Evolutionary conservation across 2,797 vertebrate species (phyloP), one percentile per base, ranked within the genome.

Genomic region (Synaphobranchus kaupii): DNA sequence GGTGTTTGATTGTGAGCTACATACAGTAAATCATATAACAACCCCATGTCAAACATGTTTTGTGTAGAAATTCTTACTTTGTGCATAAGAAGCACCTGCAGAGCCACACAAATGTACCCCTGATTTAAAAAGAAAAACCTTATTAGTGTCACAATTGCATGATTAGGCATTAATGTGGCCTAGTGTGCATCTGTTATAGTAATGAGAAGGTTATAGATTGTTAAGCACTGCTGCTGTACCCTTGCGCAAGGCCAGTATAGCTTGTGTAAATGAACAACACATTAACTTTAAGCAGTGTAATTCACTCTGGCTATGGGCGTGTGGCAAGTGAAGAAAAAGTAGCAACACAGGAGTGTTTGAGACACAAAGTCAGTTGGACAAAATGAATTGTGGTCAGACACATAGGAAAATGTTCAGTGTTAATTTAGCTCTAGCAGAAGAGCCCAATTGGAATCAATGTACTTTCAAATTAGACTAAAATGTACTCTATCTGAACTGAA

Each of bases 1-100:
- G 50, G 47, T 88, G 81, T 84, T 87, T 83, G 34, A 78, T 86
- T 81, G 86, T 34, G 39, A 81, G 85, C 78, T 84, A 78, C 73
- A 86, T 58, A 52, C 66, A 71, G 48, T 34, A 52, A 52, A 83
- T 83, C 80, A 63, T 20, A 80, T 20, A 80, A 76, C 68, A 50
- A 25, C 63, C 13, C 28, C 5, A 4, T n/a, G 20, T 52, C 15
- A 87, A 28, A 0, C 22, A 81, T 28, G n/a, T 54, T 60, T 47
- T 17, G 22, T 22, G 6, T 48, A 12, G 47, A 9, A n/a, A 81
- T 28, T 34, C 44, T 10, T 50, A 48, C 8, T n/a, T 8, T 25
- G 47, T 50, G 47, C 28, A 15, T 81, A 22, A 50, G 44, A 81
- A 50, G 47, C 20, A 81, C 22, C 22, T 50, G 22, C 9, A 10